A percentile compares a stretch with the other conserved stretches of the same genome.
Conservation (phyloP, 1,140 invertebrate genomes). For the Chlorops oryzae region DNA sequence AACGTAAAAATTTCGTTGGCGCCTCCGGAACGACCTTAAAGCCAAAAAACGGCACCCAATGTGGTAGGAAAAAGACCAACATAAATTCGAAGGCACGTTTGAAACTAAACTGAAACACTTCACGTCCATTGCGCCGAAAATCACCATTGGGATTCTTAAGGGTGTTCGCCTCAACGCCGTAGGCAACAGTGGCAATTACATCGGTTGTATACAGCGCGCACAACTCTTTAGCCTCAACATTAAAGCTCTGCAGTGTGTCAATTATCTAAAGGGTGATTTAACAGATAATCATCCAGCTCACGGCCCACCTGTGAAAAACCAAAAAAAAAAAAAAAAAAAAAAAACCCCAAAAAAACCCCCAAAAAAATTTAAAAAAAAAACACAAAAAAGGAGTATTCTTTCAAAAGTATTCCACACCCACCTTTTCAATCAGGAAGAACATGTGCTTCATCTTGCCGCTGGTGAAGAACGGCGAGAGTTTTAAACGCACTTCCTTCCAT, state of each 20-base stretch:
- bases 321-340: conserved; percentile 3
- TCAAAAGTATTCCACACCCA: conserved; percentile 31
- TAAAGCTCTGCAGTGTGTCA: conserved; percentile 26
- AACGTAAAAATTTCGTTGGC: conserved; percentile 35
- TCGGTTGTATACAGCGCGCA: conserved; percentile 54
- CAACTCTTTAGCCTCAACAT: conserved; percentile 49
- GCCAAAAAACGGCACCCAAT: conserved; percentile 27
- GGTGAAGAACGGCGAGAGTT: conserved; percentile 54
- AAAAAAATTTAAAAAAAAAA: too few species aligned
- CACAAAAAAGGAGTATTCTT: conserved; percentile 38
- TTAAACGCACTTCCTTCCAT: conserved; percentile 53
- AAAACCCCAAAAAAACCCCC: not conserved
- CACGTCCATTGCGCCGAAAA: conserved; percentile 47
- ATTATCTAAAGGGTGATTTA: conserved; percentile 29
- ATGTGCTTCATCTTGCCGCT: conserved; percentile 53
- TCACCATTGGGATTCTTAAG: conserved; percentile 49
- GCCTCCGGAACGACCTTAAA: conserved; percentile 36
- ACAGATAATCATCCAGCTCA: conserved; percentile 32
- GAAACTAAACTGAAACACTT: conserved; percentile 53
- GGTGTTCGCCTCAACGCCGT: conserved; percentile 55
- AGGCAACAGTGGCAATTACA: conserved; percentile 57
- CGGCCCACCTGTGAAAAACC: conserved; percentile 19
- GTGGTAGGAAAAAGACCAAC: conserved; percentile 49
- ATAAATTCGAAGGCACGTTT: conserved; percentile 51
- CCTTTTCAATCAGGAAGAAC: conserved; percentile 50